phyloP scores from a whole-genome alignment of 1,140 invertebrate genomes.

The Fopius arisanus region DNA sequence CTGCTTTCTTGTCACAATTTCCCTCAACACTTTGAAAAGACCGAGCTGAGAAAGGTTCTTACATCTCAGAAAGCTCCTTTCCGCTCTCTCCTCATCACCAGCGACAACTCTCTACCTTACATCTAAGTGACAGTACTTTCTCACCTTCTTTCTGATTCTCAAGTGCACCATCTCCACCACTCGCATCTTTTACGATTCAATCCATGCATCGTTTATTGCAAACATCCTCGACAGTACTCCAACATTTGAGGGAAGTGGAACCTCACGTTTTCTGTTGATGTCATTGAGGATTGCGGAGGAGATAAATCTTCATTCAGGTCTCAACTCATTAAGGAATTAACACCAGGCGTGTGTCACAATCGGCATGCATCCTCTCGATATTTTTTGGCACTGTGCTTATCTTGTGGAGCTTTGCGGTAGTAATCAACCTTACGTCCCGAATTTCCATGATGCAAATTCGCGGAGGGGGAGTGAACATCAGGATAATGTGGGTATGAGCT shows the following conservation, averaged over 20 bases:
- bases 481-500: background rate
- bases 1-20: background rate
- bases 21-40: background rate
- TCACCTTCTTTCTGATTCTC: background rate
- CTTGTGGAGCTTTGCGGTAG: too few relatives aligned
- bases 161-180: background rate
- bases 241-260: background rate
- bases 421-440: background rate
- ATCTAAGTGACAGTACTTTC: background rate
- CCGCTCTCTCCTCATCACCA: background rate
- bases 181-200: conserved; percentile 16
- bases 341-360: background rate
- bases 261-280: background rate
- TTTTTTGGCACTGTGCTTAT: background rate
- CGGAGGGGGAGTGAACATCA: background rate
- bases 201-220: conserved; percentile 13
- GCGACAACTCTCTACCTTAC: background rate
- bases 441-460: too few relatives aligned
- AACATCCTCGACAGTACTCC: background rate
- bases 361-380: too few relatives aligned
- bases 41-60: background rate
- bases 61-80: background rate
- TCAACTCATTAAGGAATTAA: background rate
- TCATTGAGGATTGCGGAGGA: background rate
- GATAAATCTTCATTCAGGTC: background rate